Evolutionary conservation across 1,140 invertebrate species (phyloP).

Genomic region (Drosophila insularis): DNA sequence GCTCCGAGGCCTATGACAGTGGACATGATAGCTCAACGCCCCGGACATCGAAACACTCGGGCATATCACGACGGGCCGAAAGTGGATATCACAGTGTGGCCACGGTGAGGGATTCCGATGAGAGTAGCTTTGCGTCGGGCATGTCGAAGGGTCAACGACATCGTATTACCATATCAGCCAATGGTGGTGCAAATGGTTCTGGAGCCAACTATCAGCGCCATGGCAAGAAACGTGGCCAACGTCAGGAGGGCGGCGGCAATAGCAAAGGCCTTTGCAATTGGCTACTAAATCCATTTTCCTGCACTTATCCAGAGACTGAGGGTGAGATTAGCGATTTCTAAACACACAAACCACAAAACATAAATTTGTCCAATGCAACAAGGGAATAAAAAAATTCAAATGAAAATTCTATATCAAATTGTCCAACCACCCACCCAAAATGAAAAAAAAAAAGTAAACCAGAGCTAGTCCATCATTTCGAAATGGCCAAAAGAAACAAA

Average conservation of each 20-base stretch:
- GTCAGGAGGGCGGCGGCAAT: slow-evolving; percentile 52
- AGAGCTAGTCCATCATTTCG: slow-evolving; percentile 63
- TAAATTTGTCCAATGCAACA: slow-evolving; percentile 49
- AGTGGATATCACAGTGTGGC: slow-evolving; percentile 93
- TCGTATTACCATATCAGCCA: slow-evolving; percentile 84
- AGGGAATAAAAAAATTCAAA: slow-evolving; percentile 9
- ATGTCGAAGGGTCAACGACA: slow-evolving; percentile 86
- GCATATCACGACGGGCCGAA: slow-evolving; percentile 88
- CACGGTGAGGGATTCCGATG: slow-evolving; percentile 90
- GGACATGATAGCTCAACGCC: slow-evolving; percentile 90
- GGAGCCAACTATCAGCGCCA: slow-evolving; percentile 77
- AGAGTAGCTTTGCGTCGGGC: slow-evolving; percentile 91
- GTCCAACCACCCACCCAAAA: slow-evolving; percentile 2
- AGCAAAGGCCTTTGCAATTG: slow-evolving; percentile 77
- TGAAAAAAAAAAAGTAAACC: slow-evolving; percentile 17
- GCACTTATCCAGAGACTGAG: slow-evolving; percentile 87
- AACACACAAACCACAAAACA: slow-evolving; percentile 28
- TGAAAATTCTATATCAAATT: slow-evolving; percentile 37
- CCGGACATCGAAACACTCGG: slow-evolving; percentile 90
- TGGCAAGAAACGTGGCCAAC: slow-evolving; percentile 65
- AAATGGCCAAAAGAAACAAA: slow-evolving; percentile 60
- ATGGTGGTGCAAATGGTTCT: slow-evolving; percentile 35
- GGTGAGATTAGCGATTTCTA: slow-evolving; percentile 86
- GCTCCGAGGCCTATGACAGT: slow-evolving; percentile 88
- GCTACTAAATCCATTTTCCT: slow-evolving; percentile 86